Base-by-base conservation (phyloP, 2,888 invertebrate species). In the Eupithecia insigniata region DNA sequence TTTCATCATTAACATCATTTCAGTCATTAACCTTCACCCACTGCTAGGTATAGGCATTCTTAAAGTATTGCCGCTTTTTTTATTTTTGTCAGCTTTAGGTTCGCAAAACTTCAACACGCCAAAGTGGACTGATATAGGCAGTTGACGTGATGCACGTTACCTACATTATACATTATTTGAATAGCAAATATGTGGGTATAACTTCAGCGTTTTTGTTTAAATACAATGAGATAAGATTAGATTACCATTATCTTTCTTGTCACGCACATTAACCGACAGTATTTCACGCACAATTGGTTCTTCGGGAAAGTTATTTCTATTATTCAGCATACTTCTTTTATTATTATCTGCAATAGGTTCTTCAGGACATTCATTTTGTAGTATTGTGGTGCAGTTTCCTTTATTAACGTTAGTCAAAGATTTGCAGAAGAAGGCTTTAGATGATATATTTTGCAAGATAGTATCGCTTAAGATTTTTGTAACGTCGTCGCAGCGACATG, bases 401-500 rank as follows among this genome's bases (percentile, higher is more conserved):
- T 60, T 30, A 18, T 60, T 8, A 18, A 30, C 30, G 30, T 60
- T 16, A 18, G 14, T 30, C 60, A 60, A 60, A 60, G 28, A 30
- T 28, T 30, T 5, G 30, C 30, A 6, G 60, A 30, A 18, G 60
- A 30, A 60, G 60, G 16, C n/a, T 30, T 77, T 74, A 36, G 79
- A 65, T 36, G 77, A 72, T 46, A 80, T 43, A 77, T 84, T 87
- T 36, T 84, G 34, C 66, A 90, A 79, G 22, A 82, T 78, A 28
- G 88, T 89, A 72, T 92, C 92, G 77, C 92, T 92, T 66, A 85
- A 77, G 28, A 87, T 84, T 78, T 80, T 89, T 55, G 81, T 77
- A 2, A 88, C 72, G 78, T 90, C 72, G 78, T 90, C 87, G 26
- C 86, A 55, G 22, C n/a, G 34, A 62, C 32, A 62, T 87, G 28